These are phyloP conservation scores for Drosophila grimshawi DNA, from an alignment of 1,140 invertebrate genomes.

Conservation along the genomic window DNA sequence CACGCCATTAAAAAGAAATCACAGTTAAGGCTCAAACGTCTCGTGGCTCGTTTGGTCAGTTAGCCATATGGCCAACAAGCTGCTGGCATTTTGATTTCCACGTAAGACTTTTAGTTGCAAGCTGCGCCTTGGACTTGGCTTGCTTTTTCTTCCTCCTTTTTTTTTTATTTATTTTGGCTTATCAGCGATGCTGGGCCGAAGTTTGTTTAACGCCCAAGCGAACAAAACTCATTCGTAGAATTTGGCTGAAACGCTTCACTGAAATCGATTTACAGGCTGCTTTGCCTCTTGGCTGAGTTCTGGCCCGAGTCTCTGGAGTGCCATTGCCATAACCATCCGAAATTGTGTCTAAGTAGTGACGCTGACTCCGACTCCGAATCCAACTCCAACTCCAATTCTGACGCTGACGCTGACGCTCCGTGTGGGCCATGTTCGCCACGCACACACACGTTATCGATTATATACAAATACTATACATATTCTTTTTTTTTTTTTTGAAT, in stretches of 20 bases:
- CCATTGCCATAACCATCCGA: slow-evolving; percentile 80
- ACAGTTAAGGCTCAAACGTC: slow-evolving; percentile 67
- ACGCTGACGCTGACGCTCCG: slow-evolving; percentile 34
- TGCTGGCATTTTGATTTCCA: slow-evolving; percentile 66
- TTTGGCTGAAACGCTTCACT: slow-evolving; percentile 60
- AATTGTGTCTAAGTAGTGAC: slow-evolving; percentile 83
- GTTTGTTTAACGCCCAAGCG: slow-evolving; percentile 70
- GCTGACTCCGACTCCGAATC: slow-evolving; percentile 4
- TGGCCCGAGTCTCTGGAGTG: slow-evolving; percentile 69
- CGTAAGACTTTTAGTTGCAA: slow-evolving; percentile 57
- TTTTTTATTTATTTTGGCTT: slow-evolving; percentile 42
- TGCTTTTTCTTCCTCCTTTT: not conserved
- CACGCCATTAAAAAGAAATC: slow-evolving; percentile 82
- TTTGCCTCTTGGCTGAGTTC: slow-evolving; percentile 9
- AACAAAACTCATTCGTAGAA: slow-evolving; percentile 77
- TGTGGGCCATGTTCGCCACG: slow-evolving; percentile 32
- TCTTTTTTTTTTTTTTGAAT: slow-evolving; percentile 49
- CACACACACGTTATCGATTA: slow-evolving; percentile 67
- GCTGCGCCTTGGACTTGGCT: slow-evolving; percentile 15
- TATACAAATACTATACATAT: slow-evolving; percentile 29
- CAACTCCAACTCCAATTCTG: slow-evolving; percentile 20
- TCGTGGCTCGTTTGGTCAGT: slow-evolving; percentile 61
- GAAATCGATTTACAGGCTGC: slow-evolving; percentile 67
- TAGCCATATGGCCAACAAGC: slow-evolving; percentile 45
- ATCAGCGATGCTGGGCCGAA: slow-evolving; percentile 67